These are phyloP conservation scores for Pachycephus smyrnensis DNA, from an alignment of 2,888 invertebrate species.

Conservation along the genomic window DNA sequence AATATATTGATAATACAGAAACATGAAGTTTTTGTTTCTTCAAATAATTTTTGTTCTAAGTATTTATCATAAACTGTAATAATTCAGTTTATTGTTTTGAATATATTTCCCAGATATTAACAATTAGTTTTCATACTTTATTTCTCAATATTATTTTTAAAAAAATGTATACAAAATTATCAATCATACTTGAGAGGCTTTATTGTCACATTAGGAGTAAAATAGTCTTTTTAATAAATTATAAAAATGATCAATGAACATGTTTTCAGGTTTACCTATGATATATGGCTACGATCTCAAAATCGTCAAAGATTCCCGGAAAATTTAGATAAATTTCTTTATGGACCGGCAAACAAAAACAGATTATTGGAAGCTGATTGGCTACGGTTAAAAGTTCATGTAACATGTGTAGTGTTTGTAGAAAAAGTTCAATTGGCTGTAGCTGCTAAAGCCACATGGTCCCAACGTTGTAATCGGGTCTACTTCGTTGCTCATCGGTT, in stretches of 20 bases:
- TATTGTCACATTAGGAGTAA: background rate
- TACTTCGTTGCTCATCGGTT: slow-evolving; percentile 56
- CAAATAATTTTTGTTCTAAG: too few relatives aligned
- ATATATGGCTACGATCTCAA: slow-evolving; percentile 46
- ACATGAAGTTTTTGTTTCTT: too few relatives aligned
- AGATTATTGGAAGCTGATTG: slow-evolving; percentile 51
- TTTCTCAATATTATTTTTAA: too few relatives aligned
- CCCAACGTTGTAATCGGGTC: slow-evolving; percentile 60
- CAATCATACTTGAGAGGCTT: background rate
- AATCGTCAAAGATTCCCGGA: slow-evolving; percentile 31
- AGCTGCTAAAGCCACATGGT: slow-evolving; percentile 66
- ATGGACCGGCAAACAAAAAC: slow-evolving; percentile 31
- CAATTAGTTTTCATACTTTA: background rate
- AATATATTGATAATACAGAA: too few relatives aligned
- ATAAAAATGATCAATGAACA: background rate
- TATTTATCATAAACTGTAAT: too few relatives aligned
- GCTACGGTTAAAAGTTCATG: slow-evolving; percentile 56
- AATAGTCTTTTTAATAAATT: background rate
- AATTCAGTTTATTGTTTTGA: background rate
- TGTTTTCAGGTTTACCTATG: slow-evolving; percentile 33
- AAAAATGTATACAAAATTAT: background rate
- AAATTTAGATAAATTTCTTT: slow-evolving; percentile 47
- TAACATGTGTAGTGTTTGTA: slow-evolving; percentile 69
- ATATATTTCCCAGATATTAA: background rate
- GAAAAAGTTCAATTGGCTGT: slow-evolving; percentile 63